Evolutionary conservation across 2,113 vertebrate genomes (phyloP).

Genomic region (Microcebus ravelobensis): DNA sequence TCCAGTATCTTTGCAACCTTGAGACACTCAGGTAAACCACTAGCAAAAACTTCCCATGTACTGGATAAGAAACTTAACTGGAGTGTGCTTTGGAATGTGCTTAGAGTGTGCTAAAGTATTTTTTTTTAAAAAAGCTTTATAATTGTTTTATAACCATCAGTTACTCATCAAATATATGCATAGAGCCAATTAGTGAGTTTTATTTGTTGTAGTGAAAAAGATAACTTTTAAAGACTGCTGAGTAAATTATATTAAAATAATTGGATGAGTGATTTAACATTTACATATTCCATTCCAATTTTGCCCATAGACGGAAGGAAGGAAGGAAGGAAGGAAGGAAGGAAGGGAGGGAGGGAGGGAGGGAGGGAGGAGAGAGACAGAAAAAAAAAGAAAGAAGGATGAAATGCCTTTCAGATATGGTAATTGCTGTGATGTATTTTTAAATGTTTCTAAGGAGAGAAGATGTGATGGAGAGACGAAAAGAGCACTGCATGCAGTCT

Average conservation of each 20-base stretch:
- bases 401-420: slow-evolving; percentile 72
- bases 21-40: neutral
- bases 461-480: slow-evolving; percentile 57
- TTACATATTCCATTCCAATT: slow-evolving; percentile 48
- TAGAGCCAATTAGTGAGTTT: neutral
- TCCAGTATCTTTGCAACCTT: neutral
- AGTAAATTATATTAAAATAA: slow-evolving; percentile 33
- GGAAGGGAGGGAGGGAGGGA: neutral
- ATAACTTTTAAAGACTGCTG: neutral
- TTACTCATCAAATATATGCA: slow-evolving; percentile 4
- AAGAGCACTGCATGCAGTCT: slow-evolving; percentile 69
- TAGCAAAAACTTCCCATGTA: neutral
- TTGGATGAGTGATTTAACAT: neutral
- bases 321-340: no score
- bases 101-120: no score
- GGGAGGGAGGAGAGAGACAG: neutral
- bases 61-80: neutral
- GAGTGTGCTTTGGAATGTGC: neutral
- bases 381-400: slow-evolving; percentile 34
- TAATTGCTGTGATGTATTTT: slow-evolving; percentile 62
- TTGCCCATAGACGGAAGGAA: neutral
- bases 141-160: neutral
- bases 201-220: neutral
- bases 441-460: slow-evolving; percentile 67
- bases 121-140: neutral